Evolutionary conservation across 2,113 vertebrate species (phyloP).

Genomic region (Zosterops borbonicus): DNA sequence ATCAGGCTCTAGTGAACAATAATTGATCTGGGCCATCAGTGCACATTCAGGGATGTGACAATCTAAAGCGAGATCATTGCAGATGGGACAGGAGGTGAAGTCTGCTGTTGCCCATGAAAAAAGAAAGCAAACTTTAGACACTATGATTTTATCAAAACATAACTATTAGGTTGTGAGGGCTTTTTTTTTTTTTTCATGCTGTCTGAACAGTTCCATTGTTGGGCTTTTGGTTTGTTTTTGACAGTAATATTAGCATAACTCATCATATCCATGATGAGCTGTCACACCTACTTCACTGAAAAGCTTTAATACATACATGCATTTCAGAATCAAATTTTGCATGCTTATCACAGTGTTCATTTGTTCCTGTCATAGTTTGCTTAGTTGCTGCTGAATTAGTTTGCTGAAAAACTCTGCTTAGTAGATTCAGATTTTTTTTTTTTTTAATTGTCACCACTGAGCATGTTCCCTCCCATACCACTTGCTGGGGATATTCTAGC

Average conservation of each 20-base stretch:
- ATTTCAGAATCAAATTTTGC: slow-evolving; percentile 33
- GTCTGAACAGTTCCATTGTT: neutral
- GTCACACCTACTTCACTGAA: slow-evolving; percentile 17
- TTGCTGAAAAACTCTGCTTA: neutral
- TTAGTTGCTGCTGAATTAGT: neutral
- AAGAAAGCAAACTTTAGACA: neutral
- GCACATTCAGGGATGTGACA: neutral
- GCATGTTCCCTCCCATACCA: neutral
- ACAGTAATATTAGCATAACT: slow-evolving; percentile 6
- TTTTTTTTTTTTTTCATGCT: neutral
- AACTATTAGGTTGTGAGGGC: neutral
- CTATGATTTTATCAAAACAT: neutral
- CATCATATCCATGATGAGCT: neutral
- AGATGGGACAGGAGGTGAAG: neutral
- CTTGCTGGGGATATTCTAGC: neutral
- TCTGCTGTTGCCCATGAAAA: neutral
- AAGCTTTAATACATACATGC: neutral
- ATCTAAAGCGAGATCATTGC: neutral
- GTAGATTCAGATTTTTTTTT: neutral
- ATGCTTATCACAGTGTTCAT: neutral
- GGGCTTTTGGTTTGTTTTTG: neutral
- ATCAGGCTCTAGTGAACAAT: neutral
- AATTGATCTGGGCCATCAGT: neutral
- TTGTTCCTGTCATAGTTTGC: neutral
- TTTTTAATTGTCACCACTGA: neutral